phyloP scores from a whole-genome alignment of 2,113 vertebrate genomes.

The Aleadryas rufinucha region DNA sequence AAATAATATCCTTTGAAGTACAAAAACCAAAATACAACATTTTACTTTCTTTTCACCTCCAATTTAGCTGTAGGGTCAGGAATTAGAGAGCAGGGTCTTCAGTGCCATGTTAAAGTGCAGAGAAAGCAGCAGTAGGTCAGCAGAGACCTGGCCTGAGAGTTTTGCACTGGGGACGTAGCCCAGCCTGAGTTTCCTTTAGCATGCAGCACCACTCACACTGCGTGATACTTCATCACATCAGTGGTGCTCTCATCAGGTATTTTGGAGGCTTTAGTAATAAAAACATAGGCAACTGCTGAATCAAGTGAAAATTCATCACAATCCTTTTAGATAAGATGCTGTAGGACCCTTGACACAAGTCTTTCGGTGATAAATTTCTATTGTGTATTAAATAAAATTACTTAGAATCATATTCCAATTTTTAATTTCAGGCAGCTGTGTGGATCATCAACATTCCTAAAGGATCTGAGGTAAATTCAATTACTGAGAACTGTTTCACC shows the following conservation, averaged over 20 bases:
- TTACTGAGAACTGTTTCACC: constrained; percentile 39
- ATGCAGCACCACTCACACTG: neutral
- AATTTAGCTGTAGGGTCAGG: neutral
- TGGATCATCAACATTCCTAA: constrained; percentile 52
- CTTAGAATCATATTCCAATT: constrained; percentile 22
- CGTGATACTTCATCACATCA: neutral
- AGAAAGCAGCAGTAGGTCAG: neutral
- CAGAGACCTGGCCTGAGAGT: neutral
- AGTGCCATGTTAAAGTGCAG: neutral
- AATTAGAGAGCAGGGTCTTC: neutral
- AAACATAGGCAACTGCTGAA: constrained; percentile 18
- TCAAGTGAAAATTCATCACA: constrained; percentile 38
- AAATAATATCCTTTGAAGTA: neutral
- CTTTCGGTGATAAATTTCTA: constrained; percentile 14
- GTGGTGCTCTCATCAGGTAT: neutral
- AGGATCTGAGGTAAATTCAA: constrained; percentile 51
- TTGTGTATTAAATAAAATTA: constrained; percentile 37
- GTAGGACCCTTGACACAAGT: constrained; percentile 1
- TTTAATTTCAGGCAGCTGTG: constrained; percentile 32
- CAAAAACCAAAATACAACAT: neutral
- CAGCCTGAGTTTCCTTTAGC: neutral
- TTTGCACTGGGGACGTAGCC: neutral
- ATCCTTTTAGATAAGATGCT: constrained; percentile 40
- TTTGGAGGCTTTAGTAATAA: constrained; percentile 14
- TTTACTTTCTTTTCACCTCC: neutral